Evolutionary conservation across 2,888 invertebrate genomes (phyloP), one percentile per base, ranked within the genome.

Genomic region (Carpatolechia fugitivella): DNA sequence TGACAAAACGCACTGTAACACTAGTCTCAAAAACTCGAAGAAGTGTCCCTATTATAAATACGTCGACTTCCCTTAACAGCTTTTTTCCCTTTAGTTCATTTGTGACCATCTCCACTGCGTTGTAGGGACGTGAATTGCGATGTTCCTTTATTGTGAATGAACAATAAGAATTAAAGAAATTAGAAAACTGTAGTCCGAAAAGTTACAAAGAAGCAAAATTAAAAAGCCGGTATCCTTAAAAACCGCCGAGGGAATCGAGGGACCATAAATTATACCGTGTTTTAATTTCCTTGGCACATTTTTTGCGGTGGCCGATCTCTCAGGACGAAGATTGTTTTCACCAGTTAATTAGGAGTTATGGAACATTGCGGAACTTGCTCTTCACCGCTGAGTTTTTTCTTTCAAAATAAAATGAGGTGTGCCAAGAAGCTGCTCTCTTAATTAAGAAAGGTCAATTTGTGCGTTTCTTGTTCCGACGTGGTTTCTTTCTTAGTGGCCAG

Each of bases 291-390:
- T 61, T 63, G 62, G 63, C 60, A 62, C 55, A 57, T 64, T 69
- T 69, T 68, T 65, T 66, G 69, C 63, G 69, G 70, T 57, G 36
- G 59, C 56, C 59, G 60, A 63, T 59, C 60, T 52, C 61, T 56
- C 55, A 36, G 30, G 56, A 55, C 55, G 61, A 66, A 66, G 67
- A 74, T 62, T 61, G 69, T 69, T 71, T 60, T 65, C 62, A 68
- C 64, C 61, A 69, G 64, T 72, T 78, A 72, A 78, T 78, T 78
- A 76, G 69, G 69, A 74, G 69, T 72, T 70, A 65, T 66, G 69
- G 35, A 49, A 49, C 49, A 35, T 49, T 20, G 31, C 20, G 13
- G 2, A n/a, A 18, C 7, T 47, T 31, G 29, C 31, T 31, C 31
- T 4, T 0, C n/a, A 29, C 14, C 2, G 5, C 11, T 3, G 1